Base-by-base conservation (phyloP, 2,888 invertebrate species). In the Melikaiella ostensackeni region DNA sequence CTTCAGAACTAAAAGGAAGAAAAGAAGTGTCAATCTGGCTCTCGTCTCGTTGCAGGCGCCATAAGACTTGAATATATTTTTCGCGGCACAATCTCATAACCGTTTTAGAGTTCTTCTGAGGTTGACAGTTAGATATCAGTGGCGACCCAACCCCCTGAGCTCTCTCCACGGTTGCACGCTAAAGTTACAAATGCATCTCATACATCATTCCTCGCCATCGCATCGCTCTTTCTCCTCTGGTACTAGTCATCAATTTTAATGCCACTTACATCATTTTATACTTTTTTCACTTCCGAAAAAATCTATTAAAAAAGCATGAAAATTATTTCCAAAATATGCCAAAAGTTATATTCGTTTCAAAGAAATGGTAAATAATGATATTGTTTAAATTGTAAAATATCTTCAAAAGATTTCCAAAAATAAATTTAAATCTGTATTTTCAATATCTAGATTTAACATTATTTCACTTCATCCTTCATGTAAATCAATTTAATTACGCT, bases 141-240 rank as follows among this genome's bases (percentile, higher is more conserved):
- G 79, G 74, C 77, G 62, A 74, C 70, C 33, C 57, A 78, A 79
- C 77, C 77, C 77, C 62, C 75, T 63, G 63, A 77, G 77, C 75
- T 79, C 77, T 63, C 73, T 77, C 61, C 79, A 30, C 70, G 75
- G 81, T 77, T 74, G 75, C 66, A 77, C 73, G 81, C 78, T 77
- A 46, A 81, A 84, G 86, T 87, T 86, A 85, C 86, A 86, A 87
- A 87, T 87, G 86, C 86, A 84, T 84, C 84, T 82, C 87, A 84
- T 87, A 85, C 84, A 86, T 87, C 87, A 86, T 86, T 84, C 82
- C 76, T 76, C 74, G 73, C 79, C 70, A 59, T 73, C 61, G 16
- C 46, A 78, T 75, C 75, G 79, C 61, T 59, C 62, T 59, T 78
- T 76, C 80, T 64, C 63, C 74, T 19, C 27, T 77, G 50, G 77